Evolutionary conservation across 2,797 vertebrate species (phyloP).

Genomic region (Acipenser transmontanus): DNA sequence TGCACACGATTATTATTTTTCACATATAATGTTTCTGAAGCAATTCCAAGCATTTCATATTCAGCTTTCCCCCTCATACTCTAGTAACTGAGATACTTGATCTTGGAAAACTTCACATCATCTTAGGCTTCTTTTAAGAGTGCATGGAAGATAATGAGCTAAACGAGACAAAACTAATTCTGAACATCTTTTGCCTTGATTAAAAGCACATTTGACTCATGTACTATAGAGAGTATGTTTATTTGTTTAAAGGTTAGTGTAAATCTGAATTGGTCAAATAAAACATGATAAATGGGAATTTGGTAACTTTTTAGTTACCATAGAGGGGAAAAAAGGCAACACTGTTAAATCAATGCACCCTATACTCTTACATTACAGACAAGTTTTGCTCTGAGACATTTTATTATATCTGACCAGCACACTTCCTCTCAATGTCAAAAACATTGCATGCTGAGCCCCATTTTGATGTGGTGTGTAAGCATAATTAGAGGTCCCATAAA

Average conservation of each 20-base stretch:
- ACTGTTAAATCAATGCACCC: conserved; percentile 32
- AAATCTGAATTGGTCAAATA: conserved; percentile 44
- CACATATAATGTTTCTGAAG: conserved; percentile 34
- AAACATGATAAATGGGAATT: conserved; percentile 28
- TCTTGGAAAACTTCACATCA: conserved; percentile 42
- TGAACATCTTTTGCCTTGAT: conserved; percentile 66
- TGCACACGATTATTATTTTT: too few relatives aligned
- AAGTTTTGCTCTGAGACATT: conserved; percentile 33
- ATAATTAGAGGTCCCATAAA: conserved; percentile 66
- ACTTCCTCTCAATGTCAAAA: conserved; percentile 57
- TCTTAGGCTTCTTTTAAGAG: conserved; percentile 31
- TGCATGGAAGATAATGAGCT: conserved; percentile 60
- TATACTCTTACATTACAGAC: conserved; percentile 53
- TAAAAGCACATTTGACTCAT: conserved; percentile 77
- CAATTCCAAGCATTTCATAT: conserved; percentile 26
- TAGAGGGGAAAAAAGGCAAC: conserved; percentile 26
- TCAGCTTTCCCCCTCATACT: conserved; percentile 19
- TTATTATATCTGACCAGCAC: conserved; percentile 59
- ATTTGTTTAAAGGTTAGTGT: conserved; percentile 41
- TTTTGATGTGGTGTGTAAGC: conserved; percentile 61
- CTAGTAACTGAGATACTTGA: conserved; percentile 20
- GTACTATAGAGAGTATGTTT: conserved; percentile 52
- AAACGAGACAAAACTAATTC: conserved; percentile 59
- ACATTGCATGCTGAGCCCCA: conserved; percentile 56
- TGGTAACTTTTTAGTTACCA: conserved; percentile 33